Percentiles rank a stretch among this genome's conserved stretches.
Conservation (phyloP, 2,797 vertebrate genomes). For the Pseudochirops corinnae region DNA sequence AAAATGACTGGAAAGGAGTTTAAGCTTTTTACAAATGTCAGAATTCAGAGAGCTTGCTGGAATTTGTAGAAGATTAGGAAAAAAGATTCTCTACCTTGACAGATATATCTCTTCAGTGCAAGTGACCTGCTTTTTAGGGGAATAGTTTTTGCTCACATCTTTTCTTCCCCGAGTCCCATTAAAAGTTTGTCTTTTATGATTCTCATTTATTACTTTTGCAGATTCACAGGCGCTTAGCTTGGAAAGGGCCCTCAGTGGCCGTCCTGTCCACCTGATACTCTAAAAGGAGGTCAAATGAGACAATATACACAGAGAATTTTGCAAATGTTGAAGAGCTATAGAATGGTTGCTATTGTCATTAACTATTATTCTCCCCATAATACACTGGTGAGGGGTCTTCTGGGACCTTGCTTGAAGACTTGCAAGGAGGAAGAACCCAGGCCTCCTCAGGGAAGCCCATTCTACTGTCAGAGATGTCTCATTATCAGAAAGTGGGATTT, state of each 20-base stretch:
- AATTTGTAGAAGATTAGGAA: constrained; percentile 24
- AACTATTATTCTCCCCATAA: neutral
- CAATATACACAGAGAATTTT: neutral
- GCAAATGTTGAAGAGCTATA: neutral
- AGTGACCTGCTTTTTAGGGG: neutral
- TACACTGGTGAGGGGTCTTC: neutral
- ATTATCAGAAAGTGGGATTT: neutral
- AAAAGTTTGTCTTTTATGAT: constrained; percentile 6
- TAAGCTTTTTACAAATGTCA: constrained; percentile 22
- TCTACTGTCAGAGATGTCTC: neutral
- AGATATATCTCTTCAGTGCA: neutral
- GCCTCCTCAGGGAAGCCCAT: neutral
- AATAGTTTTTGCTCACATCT: neutral
- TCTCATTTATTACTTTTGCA: neutral
- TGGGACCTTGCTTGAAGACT: accelerated
- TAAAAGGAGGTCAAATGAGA: neutral
- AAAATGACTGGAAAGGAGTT: neutral
- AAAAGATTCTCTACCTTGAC: neutral
- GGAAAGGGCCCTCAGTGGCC: neutral
- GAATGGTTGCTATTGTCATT: neutral
- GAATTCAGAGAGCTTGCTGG: neutral
- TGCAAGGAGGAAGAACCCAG: neutral
- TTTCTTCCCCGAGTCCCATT: neutral
- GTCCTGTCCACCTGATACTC: neutral
- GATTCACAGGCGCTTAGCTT: neutral